Evolutionary conservation across 2,797 vertebrate species (phyloP).

Genomic region (Alca torda): DNA sequence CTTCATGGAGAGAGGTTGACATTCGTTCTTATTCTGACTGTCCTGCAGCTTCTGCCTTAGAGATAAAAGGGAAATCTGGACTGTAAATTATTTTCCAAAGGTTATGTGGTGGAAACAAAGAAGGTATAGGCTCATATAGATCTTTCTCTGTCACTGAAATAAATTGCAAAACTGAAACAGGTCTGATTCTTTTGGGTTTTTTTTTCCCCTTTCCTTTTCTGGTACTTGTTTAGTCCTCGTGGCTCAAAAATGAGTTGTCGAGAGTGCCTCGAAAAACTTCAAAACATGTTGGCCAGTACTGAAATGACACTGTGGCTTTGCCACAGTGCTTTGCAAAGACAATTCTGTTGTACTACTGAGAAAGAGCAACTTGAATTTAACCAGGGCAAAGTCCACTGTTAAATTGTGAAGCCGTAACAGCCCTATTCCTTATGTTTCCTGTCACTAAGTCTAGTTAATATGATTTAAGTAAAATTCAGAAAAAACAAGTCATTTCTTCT

Average conservation of each 20-base stretch:
- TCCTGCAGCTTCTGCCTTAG: neutral
- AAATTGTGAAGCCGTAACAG: neutral
- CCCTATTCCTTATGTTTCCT: neutral
- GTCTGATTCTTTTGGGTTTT: neutral
- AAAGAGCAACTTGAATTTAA: neutral
- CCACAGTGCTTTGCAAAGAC: neutral
- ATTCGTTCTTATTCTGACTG: neutral
- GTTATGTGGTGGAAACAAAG: neutral
- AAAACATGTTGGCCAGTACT: neutral
- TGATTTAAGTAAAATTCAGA: neutral
- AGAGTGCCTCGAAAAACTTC: neutral
- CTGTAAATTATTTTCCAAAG: neutral
- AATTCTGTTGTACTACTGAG: neutral
- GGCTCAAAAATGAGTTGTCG: neutral
- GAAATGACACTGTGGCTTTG: neutral
- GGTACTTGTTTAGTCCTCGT: neutral
- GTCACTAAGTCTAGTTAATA: neutral
- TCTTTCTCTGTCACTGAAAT: neutral
- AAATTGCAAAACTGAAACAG: neutral
- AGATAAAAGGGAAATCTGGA: neutral
- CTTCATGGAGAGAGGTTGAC: neutral
- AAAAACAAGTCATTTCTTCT: slow-evolving; percentile 25
- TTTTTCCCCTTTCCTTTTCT: neutral
- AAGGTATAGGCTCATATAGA: neutral
- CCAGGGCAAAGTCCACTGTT: neutral